Conservation (phyloP, 1,140 invertebrate genomes). For the Neodiprion lecontei region DNA sequence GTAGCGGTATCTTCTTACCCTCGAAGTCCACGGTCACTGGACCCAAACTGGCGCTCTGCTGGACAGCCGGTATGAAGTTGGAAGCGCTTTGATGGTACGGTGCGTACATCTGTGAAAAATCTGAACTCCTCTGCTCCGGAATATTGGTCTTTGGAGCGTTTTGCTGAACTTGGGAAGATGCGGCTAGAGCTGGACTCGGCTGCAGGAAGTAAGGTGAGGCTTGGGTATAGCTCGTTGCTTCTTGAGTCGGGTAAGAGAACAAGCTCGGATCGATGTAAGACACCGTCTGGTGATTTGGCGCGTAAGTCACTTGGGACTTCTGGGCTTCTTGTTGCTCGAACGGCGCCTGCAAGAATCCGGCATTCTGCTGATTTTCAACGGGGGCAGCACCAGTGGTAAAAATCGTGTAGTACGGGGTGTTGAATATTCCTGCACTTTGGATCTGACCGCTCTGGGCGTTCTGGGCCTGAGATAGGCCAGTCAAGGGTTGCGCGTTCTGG, state of each 20-base stretch:
- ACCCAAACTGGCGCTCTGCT: not conserved
- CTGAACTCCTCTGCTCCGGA: not conserved
- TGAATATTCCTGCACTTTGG: not conserved
- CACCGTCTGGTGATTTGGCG: not conserved
- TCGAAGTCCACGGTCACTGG: slow-evolving; percentile 22
- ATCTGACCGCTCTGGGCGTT: not conserved
- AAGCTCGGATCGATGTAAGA: not conserved
- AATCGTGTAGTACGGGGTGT: not conserved
- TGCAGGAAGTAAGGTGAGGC: not conserved
- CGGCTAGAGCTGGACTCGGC: not conserved
- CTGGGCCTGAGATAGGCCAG: not conserved
- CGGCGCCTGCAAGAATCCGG: not conserved
- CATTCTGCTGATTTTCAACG: not conserved
- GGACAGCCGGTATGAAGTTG: not conserved
- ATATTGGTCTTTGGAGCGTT: not conserved
- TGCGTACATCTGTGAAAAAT: not conserved
- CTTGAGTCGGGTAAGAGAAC: not conserved
- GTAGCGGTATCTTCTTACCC: slow-evolving; percentile 28
- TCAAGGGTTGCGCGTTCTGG: not conserved
- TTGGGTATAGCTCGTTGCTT: not conserved
- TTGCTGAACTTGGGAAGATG: not conserved
- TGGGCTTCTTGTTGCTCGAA: not conserved
- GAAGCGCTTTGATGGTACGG: slow-evolving; percentile 13
- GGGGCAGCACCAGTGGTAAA: not conserved
- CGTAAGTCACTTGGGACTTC: not conserved